A percentile compares a stretch with the other conserved stretches of the same genome.
phyloP scores from a whole-genome alignment of 1,140 invertebrate genomes.

The Nomia melanderi region DNA sequence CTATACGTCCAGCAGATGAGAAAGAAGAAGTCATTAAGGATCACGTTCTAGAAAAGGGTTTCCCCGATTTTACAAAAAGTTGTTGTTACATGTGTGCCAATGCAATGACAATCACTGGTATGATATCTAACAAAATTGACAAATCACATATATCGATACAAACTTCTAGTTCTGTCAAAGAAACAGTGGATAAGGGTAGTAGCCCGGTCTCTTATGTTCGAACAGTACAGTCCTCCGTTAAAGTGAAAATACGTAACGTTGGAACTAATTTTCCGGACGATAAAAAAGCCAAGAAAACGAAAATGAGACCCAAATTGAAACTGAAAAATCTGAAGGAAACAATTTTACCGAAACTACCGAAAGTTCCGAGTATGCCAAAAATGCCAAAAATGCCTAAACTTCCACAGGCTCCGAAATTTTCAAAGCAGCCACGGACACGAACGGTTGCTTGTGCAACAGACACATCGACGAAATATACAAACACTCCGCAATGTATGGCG shows the following conservation, averaged over 20 bases:
- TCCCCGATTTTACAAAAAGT: conserved; percentile 44
- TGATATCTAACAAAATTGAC: neutral
- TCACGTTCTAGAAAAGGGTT: neutral
- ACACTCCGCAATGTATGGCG: conserved; percentile 24
- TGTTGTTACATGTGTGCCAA: conserved; percentile 63
- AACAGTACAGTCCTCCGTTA: conserved; percentile 49
- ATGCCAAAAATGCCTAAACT: neutral
- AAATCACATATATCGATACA: conserved; percentile 41
- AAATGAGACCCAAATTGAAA: neutral
- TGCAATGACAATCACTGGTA: conserved; percentile 41
- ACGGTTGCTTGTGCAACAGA: conserved; percentile 38
- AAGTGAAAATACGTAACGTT: conserved; percentile 46
- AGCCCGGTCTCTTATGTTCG: conserved; percentile 29
- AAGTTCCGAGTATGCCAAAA: neutral
- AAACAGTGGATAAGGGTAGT: conserved; percentile 20
- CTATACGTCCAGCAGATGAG: neutral
- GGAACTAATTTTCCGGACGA: conserved; percentile 1
- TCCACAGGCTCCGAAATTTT: neutral
- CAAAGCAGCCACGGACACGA: conserved; percentile 29
- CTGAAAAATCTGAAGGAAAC: conserved; percentile 23
- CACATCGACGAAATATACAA: conserved; percentile 19
- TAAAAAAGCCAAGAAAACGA: neutral
- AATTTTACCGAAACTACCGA: conserved; percentile 12
- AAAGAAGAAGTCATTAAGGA: neutral
- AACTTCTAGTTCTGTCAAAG: conserved; percentile 10